phyloP scores from a whole-genome alignment of 2,797 vertebrate genomes.

The Lophius americanus region DNA sequence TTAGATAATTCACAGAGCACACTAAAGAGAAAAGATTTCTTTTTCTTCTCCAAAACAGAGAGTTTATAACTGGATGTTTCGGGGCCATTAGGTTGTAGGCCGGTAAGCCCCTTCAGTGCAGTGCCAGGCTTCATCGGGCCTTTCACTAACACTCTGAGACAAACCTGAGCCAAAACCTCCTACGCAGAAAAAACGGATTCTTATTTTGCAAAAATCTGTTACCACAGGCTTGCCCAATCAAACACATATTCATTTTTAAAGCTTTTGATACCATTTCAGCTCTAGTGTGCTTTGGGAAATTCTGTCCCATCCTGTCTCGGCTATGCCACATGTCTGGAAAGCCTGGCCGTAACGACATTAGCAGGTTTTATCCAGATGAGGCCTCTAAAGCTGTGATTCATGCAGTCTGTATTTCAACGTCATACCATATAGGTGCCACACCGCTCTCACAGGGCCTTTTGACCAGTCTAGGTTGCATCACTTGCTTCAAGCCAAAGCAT shows the following conservation, averaged over 20 bases:
- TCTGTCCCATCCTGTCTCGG: slow-evolving; percentile 29
- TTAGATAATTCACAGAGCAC: slow-evolving; percentile 39
- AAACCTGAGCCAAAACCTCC: slow-evolving; percentile 43
- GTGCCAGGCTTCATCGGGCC: slow-evolving; percentile 69
- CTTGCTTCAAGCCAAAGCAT: not conserved
- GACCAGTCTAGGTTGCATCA: not conserved
- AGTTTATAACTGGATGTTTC: slow-evolving; percentile 34
- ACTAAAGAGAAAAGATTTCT: slow-evolving; percentile 23
- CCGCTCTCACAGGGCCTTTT: slow-evolving; percentile 39
- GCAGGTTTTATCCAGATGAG: slow-evolving; percentile 46
- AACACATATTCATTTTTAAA: slow-evolving; percentile 39
- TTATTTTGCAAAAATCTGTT: slow-evolving; percentile 39
- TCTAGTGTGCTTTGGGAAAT: slow-evolving; percentile 23
- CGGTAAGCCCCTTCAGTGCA: slow-evolving; percentile 46
- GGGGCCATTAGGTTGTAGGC: slow-evolving; percentile 44
- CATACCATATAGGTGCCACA: slow-evolving; percentile 38
- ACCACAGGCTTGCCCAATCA: slow-evolving; percentile 32
- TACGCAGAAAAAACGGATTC: slow-evolving; percentile 47
- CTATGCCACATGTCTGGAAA: slow-evolving; percentile 25
- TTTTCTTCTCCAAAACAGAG: slow-evolving; percentile 23
- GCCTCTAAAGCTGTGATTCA: slow-evolving; percentile 46
- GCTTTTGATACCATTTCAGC: slow-evolving; percentile 9
- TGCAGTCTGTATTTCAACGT: slow-evolving; percentile 35
- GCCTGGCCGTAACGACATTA: slow-evolving; percentile 32
- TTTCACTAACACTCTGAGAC: slow-evolving; percentile 61